Conservation (phyloP, 2,888 invertebrate genomes). For the Drosophila barbarae region DNA sequence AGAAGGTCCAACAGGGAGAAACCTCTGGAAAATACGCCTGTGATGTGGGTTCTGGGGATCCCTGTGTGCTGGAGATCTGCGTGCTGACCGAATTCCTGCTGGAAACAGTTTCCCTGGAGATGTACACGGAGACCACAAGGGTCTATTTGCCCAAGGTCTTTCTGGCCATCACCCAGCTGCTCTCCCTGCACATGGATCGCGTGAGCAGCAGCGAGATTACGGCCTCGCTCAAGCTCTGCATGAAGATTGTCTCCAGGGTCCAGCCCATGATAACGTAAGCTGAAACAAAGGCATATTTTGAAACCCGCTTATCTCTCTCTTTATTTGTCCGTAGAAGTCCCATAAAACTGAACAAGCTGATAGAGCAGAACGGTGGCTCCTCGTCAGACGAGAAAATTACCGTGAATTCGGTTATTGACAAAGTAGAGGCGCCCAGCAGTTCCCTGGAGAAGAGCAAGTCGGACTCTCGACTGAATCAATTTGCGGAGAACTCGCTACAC, state of each 20-base stretch:
- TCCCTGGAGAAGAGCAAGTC: constrained; percentile 84
- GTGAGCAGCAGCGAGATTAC: constrained; percentile 82
- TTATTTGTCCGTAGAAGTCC: constrained; percentile 71
- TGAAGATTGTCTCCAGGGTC: constrained; percentile 87
- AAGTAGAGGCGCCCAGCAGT: constrained; percentile 52
- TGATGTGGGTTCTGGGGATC: constrained; percentile 83
- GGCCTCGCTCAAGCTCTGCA: constrained; percentile 84
- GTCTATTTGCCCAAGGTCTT: constrained; percentile 89
- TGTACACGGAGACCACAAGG: constrained; percentile 87
- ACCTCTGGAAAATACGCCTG: constrained; percentile 70
- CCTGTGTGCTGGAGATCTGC: constrained; percentile 86
- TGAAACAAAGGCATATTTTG: background rate
- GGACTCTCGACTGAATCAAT: constrained; percentile 83
- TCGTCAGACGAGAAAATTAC: constrained; percentile 48
- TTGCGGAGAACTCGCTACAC: constrained; percentile 62
- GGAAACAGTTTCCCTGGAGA: constrained; percentile 87
- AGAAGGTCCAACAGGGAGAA: constrained; percentile 31
- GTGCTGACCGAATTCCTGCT: constrained; percentile 86
- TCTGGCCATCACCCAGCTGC: constrained; percentile 83
- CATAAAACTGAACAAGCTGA: constrained; percentile 70
- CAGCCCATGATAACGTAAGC: constrained; percentile 83
- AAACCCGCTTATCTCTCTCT: constrained; percentile 2
- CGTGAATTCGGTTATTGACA: constrained; percentile 20
- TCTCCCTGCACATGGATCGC: constrained; percentile 82
- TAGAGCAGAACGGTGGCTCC: constrained; percentile 44